Conservation (phyloP, 2,113 vertebrate species). For the Odocoileus virginianus region DNA sequence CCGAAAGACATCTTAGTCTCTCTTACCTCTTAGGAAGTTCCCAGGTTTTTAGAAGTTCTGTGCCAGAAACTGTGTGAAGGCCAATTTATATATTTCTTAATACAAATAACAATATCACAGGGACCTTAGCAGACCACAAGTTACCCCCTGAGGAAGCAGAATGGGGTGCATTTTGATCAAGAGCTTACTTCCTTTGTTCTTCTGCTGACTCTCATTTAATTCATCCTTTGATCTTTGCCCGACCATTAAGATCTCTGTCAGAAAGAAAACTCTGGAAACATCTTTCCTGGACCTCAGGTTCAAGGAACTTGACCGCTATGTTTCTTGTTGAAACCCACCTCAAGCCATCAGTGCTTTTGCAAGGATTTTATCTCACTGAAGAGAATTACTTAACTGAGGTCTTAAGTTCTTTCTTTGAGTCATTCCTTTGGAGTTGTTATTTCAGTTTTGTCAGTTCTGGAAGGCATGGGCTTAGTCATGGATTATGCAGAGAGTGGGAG, state of each 20-base stretch:
- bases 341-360: background rate
- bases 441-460: background rate
- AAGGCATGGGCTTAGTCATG: background rate
- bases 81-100: background rate
- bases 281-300: background rate
- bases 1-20: background rate
- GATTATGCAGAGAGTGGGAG: background rate
- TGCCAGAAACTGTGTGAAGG: background rate
- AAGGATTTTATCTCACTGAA: background rate
- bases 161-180: background rate
- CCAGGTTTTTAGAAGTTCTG: background rate
- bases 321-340: background rate
- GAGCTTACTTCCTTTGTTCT: background rate
- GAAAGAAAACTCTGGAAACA: background rate
- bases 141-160: background rate
- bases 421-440: background rate
- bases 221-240: background rate
- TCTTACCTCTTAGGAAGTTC: background rate
- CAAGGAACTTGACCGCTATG: background rate
- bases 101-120: background rate
- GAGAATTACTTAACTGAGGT: background rate
- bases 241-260: background rate
- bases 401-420: background rate
- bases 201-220: background rate
- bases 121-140: background rate